A percentile compares a stretch with the other conserved stretches of the same genome.
Conservation (phyloP, 2,113 vertebrate genomes). For the Stigmatopora nigra region DNA sequence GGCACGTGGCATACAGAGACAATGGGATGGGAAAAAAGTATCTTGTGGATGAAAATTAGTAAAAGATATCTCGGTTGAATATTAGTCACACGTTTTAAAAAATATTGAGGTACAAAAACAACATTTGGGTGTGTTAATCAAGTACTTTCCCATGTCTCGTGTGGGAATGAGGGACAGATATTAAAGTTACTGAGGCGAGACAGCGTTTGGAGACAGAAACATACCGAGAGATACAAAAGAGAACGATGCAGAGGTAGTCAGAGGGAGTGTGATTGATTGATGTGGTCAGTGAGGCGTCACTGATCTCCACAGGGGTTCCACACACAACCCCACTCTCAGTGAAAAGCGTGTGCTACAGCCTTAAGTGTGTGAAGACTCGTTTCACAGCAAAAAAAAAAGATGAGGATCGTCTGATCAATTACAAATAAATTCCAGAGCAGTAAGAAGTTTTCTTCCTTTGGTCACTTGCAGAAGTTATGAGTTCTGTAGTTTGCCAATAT, state of each 20-base stretch:
- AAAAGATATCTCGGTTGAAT: not conserved
- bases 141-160: constrained; percentile 41
- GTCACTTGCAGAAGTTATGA: not conserved
- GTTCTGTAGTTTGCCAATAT: too few species aligned
- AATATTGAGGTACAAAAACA: not conserved
- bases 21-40: not conserved
- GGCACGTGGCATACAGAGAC: constrained; percentile 17
- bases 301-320: constrained; percentile 61
- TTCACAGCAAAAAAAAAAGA: constrained; percentile 39
- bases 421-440: constrained; percentile 23
- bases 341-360: constrained; percentile 51
- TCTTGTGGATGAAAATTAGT: too few species aligned
- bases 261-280: constrained; percentile 71
- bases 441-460: constrained; percentile 9
- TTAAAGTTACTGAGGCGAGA: constrained; percentile 55
- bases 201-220: constrained; percentile 55
- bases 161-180: constrained; percentile 56
- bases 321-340: constrained; percentile 2
- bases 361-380: constrained; percentile 53
- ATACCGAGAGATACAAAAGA: constrained; percentile 64
- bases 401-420: constrained; percentile 25
- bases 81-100: not conserved
- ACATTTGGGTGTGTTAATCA: constrained; percentile 24
- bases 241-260: constrained; percentile 48
- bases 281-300: constrained; percentile 68